Conservation (phyloP, 2,888 invertebrate species). For the Hirtodrosophila cameraria region DNA sequence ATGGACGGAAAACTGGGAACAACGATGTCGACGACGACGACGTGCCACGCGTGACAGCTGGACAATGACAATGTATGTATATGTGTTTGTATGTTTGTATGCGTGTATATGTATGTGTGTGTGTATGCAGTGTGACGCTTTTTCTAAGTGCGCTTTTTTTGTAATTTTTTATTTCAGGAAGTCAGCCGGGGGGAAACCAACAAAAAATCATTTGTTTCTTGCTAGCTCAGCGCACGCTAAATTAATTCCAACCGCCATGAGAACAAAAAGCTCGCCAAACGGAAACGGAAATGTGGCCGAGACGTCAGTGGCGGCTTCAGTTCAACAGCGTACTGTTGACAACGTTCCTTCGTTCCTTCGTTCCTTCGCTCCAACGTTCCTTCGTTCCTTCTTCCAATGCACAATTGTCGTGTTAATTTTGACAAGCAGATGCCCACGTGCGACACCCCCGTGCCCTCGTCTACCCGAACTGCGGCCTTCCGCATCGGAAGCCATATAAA, state of each 20-base stretch:
- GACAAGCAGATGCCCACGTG: slow-evolving; percentile 76
- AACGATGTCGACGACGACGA: slow-evolving; percentile 33
- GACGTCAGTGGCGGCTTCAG: slow-evolving; percentile 52
- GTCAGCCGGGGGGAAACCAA: slow-evolving; percentile 44
- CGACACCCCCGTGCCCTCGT: slow-evolving; percentile 24
- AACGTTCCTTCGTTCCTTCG: slow-evolving; percentile 42
- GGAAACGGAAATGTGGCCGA: slow-evolving; percentile 78
- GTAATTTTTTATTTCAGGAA: slow-evolving; percentile 61
- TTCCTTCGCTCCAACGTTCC: too few species aligned
- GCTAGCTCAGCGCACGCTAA: slow-evolving; percentile 76
- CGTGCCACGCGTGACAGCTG: slow-evolving; percentile 76
- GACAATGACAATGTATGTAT: slow-evolving; percentile 67
- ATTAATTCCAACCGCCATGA: slow-evolving; percentile 70
- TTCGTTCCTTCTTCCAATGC: slow-evolving; percentile 49
- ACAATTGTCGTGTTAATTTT: slow-evolving; percentile 76
- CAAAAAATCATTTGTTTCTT: slow-evolving; percentile 74
- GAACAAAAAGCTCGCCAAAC: slow-evolving; percentile 70
- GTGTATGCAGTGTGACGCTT: slow-evolving; percentile 28
- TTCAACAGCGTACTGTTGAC: slow-evolving; percentile 60
- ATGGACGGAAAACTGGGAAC: slow-evolving; percentile 39
- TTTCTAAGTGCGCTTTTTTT: slow-evolving; percentile 56
- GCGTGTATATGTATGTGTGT: slow-evolving; percentile 9
- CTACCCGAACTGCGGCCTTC: too few species aligned
- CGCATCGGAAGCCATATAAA: slow-evolving; percentile 16
- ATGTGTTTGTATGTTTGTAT: slow-evolving; percentile 6